Base-by-base conservation (phyloP, 2,888 invertebrate species). In the Notodonta ziczac region DNA sequence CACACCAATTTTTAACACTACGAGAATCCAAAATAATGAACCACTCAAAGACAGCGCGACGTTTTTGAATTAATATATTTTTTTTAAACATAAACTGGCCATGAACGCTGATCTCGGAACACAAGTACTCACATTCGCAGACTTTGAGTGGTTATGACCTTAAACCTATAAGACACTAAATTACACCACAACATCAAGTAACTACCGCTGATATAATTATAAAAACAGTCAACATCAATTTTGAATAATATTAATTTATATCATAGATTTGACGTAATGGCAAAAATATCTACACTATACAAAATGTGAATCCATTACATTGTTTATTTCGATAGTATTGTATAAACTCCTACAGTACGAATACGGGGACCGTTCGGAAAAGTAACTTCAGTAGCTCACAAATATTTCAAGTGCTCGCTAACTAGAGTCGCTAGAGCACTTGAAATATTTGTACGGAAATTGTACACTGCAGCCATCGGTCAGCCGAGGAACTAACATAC, bases 181-280 rank as follows among this genome's bases (percentile, higher is more conserved):
- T 88, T 91, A 94, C 94, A 88, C 93, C 94, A 94, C 94, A 94
- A 94, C 94, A 94, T 92, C 94, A 90, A 94, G 85, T 94, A 92
- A 93, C 93, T 93, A 91, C 93, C 86, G 93, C 88, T 86, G 88
- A 89, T 93, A 92, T 91, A 91, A 90, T 92, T 92, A 92, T 93
- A 91, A 94, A 91, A 94, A 94, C 94, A 94, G 93, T 94, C 94
- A 94, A 94, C 94, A 94, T 93, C 93, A 89, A 94, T 91, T 93
- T 91, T 83, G 91, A 91, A 93, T 94, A 90, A 87, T 91, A 86
- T 88, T 24, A 24, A 24, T 35, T 85, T 87, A 87, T 88, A 85
- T 87, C 86, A 89, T 90, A 90, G 89, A 87, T 90, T 91, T 91
- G 87, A 90, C 86, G 78, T 90, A 90, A 89, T 89, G 87, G 90